Base-by-base conservation (phyloP, 2,888 invertebrate genomes). In the Dryocosmus kuriphilus region DNA sequence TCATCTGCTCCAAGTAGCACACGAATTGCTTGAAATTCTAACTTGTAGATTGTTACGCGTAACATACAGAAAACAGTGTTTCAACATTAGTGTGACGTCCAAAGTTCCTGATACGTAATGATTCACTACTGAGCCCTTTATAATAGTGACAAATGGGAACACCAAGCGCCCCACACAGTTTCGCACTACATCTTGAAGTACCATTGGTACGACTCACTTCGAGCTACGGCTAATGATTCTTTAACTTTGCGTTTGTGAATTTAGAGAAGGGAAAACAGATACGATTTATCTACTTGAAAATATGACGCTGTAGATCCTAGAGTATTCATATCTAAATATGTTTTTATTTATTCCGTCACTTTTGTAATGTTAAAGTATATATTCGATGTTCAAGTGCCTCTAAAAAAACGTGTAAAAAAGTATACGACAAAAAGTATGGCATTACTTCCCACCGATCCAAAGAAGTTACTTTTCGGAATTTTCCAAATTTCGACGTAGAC, bases 141-240 rank as follows among this genome's bases (percentile, higher is more conserved):
- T 90, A 90, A 90, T 89, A 88, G 86, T 89, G 90, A 90, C 86
- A 88, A 89, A 90, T 84, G 88, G 85, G 85, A 84, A 77, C 77
- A 67, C 74, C 73, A 46, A 62, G 74, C 77, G 35, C 41, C 35
- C 8, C 19, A 63, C 16, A 61, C 63, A 51, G 74, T 7, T 38
- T 74, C 61, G 46, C 71, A 78, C 55, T 65, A n/a, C 65, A 38
- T 55, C 57, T 19, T 51, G 71, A 74, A 67, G n/a, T 27, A 63
- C 61, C 75, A 75, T 77, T 76, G 16, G 75, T 62, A 22, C 38
- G 67, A 57, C 32, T 62, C 51, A 75, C 74, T 76, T 76, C 79
- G 67, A 51, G 35, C 74, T 60, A 74, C 41, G 79, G 79, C 85
- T 88, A 88, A 89, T 84, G 87, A 88, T 88, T 87, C 85, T 88